These are phyloP conservation scores for Rhinatrema bivittatum DNA, from an alignment of 2,797 vertebrate genomes.

Conservation along the genomic window DNA sequence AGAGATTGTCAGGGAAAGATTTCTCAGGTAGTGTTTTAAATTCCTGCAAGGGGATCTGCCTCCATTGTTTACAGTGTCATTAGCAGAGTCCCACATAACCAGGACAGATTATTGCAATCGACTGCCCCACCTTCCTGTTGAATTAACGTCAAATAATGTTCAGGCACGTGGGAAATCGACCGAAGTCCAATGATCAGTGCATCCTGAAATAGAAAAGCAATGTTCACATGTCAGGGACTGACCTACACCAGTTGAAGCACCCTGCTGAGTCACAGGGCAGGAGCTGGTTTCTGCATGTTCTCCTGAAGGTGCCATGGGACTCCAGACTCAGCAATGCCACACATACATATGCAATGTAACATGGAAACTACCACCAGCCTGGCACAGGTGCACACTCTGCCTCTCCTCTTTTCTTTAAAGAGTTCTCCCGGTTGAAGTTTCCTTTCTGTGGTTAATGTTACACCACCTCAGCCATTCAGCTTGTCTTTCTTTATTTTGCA, in stretches of 20 bases:
- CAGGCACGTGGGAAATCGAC: neutral
- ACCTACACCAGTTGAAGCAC: neutral
- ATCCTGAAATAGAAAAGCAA: neutral
- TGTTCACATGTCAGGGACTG: too few species aligned
- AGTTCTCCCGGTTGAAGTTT: too few species aligned
- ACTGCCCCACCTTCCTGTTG: neutral
- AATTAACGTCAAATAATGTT: neutral
- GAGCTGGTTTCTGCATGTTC: neutral
- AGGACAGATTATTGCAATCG: neutral
- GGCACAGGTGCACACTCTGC: rapidly evolving
- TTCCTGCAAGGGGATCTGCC: conserved; percentile 3
- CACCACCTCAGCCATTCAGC: too few species aligned
- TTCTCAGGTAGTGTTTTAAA: too few species aligned
- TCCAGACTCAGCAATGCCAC: neutral
- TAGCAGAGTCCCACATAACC: conserved; percentile 28
- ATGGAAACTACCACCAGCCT: neutral
- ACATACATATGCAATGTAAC: neutral
- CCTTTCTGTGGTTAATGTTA: too few species aligned
- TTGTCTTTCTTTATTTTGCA: too few species aligned
- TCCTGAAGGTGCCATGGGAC: rapidly evolving
- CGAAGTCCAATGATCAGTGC: neutral
- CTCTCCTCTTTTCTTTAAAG: too few species aligned
- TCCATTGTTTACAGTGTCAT: conserved; percentile 19
- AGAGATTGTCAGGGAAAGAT: too few species aligned
- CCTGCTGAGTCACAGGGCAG: rapidly evolving